phyloP scores from a whole-genome alignment of 2,888 invertebrate species.

The Conomelus anceps region DNA sequence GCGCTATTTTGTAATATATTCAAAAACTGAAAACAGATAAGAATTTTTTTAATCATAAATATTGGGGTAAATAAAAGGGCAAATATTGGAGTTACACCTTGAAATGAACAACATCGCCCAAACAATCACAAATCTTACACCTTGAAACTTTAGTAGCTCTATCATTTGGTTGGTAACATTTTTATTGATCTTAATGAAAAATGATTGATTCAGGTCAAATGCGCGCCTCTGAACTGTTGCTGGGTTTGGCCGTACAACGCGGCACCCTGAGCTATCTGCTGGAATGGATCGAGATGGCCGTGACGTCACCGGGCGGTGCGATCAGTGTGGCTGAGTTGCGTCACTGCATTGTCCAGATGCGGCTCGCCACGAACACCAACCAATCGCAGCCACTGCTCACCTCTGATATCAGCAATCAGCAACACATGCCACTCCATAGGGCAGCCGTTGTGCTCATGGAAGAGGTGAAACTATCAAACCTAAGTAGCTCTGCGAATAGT shows the following conservation, averaged over 20 bases:
- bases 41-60: too few species aligned
- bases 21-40: too few species aligned
- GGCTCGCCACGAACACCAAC: slow-evolving; percentile 2
- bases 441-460: slow-evolving; percentile 52
- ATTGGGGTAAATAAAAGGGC: too few species aligned
- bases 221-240: slow-evolving; percentile 47
- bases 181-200: too few species aligned
- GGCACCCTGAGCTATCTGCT: slow-evolving; percentile 53
- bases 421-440: slow-evolving; percentile 47
- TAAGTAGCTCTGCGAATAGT: not conserved
- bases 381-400: not conserved
- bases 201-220: slow-evolving; percentile 38
- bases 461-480: slow-evolving; percentile 37
- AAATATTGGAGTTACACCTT: too few species aligned
- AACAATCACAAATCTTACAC: too few species aligned
- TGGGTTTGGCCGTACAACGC: slow-evolving; percentile 52
- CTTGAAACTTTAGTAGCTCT: too few species aligned
- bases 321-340: slow-evolving; percentile 28
- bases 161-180: too few species aligned
- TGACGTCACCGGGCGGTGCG: slow-evolving; percentile 38
- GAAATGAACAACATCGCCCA: too few species aligned
- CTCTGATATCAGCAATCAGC: too few species aligned
- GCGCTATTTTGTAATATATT: too few species aligned
- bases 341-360: slow-evolving; percentile 26
- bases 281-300: slow-evolving; percentile 57